Percentiles rank a stretch among this genome's conserved stretches.
Evolutionary conservation across 2,113 vertebrate species (phyloP).

Genomic region (Eretmochelys imbricata): DNA sequence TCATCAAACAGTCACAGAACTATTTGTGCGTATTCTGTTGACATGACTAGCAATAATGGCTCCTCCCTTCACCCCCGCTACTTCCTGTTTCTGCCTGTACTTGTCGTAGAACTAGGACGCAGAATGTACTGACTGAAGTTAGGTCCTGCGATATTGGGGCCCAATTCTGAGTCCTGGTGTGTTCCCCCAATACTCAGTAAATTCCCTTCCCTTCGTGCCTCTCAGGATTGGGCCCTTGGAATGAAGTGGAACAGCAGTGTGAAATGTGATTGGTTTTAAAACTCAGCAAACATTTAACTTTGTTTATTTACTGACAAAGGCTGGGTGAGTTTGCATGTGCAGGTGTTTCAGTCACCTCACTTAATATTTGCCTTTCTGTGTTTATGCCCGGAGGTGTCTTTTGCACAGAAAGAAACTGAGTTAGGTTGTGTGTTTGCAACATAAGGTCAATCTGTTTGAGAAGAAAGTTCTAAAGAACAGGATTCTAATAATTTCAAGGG

Average conservation of each 20-base stretch:
- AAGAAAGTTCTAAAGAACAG: not conserved
- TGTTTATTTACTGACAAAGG: slow-evolving; percentile 60
- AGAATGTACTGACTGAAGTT: accelerated
- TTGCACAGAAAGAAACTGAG: not conserved
- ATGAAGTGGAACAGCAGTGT: slow-evolving; percentile 36
- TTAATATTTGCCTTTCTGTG: slow-evolving; percentile 65
- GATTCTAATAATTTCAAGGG: not conserved
- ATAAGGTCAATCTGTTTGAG: slow-evolving; percentile 5
- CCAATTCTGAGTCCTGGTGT: not conserved
- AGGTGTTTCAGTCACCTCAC: slow-evolving; percentile 43
- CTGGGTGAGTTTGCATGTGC: not conserved
- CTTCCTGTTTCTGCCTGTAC: not conserved
- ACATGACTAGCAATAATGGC: not conserved
- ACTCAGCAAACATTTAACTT: slow-evolving; percentile 67
- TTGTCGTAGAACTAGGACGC: not conserved
- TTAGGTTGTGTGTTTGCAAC: not conserved
- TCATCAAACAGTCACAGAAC: accelerated
- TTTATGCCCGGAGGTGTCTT: slow-evolving; percentile 6
- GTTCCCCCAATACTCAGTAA: not conserved
- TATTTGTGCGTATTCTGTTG: not conserved
- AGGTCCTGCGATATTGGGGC: not conserved
- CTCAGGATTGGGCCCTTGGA: not conserved
- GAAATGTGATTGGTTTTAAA: slow-evolving; percentile 57
- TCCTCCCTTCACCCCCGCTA: not conserved
- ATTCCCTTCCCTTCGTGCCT: not conserved